Conservation (phyloP, 2,797 vertebrate species). For the Trachurus trachurus region DNA sequence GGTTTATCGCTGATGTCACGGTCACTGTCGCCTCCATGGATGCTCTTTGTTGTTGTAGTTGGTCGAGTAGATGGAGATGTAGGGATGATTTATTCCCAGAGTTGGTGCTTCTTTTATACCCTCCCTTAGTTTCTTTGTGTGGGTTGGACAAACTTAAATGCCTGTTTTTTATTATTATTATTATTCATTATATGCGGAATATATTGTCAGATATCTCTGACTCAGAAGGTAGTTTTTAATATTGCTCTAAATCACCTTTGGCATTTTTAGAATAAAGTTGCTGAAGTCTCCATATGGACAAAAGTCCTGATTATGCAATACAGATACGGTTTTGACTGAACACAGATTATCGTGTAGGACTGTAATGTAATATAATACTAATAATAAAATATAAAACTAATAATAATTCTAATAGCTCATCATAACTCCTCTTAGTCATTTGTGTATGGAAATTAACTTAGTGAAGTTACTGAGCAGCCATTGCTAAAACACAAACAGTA, state of each 20-base stretch:
- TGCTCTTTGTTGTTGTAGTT: slow-evolving; percentile 37
- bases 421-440: not conserved
- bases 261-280: not conserved
- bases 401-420: not conserved
- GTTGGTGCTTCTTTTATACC: slow-evolving; percentile 32
- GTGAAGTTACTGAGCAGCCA: not conserved
- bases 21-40: slow-evolving; percentile 24
- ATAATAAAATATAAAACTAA: too few relatives aligned
- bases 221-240: not conserved
- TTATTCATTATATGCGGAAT: not conserved
- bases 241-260: not conserved
- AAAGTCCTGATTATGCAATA: not conserved
- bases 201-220: slow-evolving; percentile 1
- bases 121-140: not conserved
- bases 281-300: not conserved
- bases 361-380: not conserved
- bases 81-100: slow-evolving; percentile 46
- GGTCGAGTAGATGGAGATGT: slow-evolving; percentile 35
- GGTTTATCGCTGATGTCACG: slow-evolving; percentile 48
- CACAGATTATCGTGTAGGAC: not conserved
- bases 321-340: not conserved
- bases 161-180: not conserved
- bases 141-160: not conserved
- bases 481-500: not conserved
- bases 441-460: not conserved